Evolutionary conservation across 1,140 invertebrate species (phyloP).

Genomic region (Brachionus calyciflorus): DNA sequence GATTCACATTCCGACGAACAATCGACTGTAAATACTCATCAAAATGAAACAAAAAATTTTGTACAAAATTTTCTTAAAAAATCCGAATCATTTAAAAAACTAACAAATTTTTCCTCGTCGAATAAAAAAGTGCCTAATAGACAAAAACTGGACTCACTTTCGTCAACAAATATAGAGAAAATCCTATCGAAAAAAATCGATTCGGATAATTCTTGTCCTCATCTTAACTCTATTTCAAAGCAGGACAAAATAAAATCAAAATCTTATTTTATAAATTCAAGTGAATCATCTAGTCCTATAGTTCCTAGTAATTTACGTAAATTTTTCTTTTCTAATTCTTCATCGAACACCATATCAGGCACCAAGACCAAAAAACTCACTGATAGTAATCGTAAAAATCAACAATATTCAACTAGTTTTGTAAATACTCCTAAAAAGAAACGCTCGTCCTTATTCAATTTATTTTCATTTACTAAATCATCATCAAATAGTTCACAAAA

Average conservation of each 20-base stretch:
- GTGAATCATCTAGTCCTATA: background rate
- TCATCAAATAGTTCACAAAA: slow-evolving; percentile 12
- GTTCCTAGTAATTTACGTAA: background rate
- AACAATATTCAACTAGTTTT: slow-evolving; percentile 1
- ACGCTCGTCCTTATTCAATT: slow-evolving; percentile 14
- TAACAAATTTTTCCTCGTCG: slow-evolving; percentile 5
- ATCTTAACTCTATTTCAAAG: background rate
- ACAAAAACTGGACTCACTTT: background rate
- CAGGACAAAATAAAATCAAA: slow-evolving; percentile 25
- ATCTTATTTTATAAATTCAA: slow-evolving; percentile 26
- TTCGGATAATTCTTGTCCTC: background rate
- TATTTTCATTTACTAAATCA: background rate
- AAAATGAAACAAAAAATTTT: slow-evolving; percentile 13
- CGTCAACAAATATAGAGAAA: background rate
- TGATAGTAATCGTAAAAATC: background rate
- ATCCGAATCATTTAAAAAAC: slow-evolving; percentile 8
- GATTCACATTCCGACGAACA: slow-evolving; percentile 22
- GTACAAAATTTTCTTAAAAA: slow-evolving; percentile 19
- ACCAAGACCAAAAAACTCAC: background rate
- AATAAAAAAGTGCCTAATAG: background rate
- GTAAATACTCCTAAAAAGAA: slow-evolving; percentile 22
- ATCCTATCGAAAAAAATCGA: background rate
- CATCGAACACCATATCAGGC: background rate
- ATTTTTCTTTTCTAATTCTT: background rate
- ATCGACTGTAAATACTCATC: too few relatives aligned